These are phyloP conservation scores for Phacellophora camtschatica DNA, from an alignment of 30 jellyfish, hydroid and myxozoan species.

Conservation along the genomic window DNA sequence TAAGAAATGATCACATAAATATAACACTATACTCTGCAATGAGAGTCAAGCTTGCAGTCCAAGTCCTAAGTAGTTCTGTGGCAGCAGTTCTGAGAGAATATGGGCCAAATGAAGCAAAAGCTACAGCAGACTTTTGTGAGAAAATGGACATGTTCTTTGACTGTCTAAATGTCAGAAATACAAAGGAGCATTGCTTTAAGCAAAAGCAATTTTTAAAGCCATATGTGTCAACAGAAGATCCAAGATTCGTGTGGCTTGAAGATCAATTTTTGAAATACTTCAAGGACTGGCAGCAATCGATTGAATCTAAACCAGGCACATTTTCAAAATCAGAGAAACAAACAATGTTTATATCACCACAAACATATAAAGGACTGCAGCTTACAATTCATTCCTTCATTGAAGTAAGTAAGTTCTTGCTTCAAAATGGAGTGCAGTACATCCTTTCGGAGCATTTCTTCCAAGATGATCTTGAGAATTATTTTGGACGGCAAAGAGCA, in stretches of 20 bases:
- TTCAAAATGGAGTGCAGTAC: slow-evolving; percentile 8
- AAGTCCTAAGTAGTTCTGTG: slow-evolving; percentile 38
- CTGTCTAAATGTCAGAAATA: slow-evolving; percentile 49
- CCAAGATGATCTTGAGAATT: slow-evolving; percentile 37
- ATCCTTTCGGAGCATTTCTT: slow-evolving; percentile 33
- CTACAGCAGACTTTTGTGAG: slow-evolving; percentile 45
- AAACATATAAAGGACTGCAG: slow-evolving; percentile 23
- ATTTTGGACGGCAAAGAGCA: slow-evolving; percentile 48
- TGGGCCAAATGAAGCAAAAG: slow-evolving; percentile 31
- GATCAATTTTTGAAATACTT: slow-evolving; percentile 24
- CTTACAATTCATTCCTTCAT: slow-evolving; percentile 10
- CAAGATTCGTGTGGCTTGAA: slow-evolving; percentile 41
- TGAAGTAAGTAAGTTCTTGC: background rate
- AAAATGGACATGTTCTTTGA: slow-evolving; percentile 56
- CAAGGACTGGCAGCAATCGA: slow-evolving; percentile 42
- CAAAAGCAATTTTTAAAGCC: slow-evolving; percentile 15
- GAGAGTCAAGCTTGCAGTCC: slow-evolving; percentile 58
- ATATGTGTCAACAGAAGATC: slow-evolving; percentile 17
- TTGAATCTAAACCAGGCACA: slow-evolving; percentile 18
- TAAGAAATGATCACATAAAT: slow-evolving; percentile 31
- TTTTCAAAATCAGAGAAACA: background rate
- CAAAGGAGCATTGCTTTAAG: background rate
- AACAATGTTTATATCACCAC: slow-evolving; percentile 23
- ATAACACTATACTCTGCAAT: slow-evolving; percentile 36
- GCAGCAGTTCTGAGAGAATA: slow-evolving; percentile 4